phyloP scores from a whole-genome alignment of 2,113 vertebrate genomes.

The Chionomys nivalis region DNA sequence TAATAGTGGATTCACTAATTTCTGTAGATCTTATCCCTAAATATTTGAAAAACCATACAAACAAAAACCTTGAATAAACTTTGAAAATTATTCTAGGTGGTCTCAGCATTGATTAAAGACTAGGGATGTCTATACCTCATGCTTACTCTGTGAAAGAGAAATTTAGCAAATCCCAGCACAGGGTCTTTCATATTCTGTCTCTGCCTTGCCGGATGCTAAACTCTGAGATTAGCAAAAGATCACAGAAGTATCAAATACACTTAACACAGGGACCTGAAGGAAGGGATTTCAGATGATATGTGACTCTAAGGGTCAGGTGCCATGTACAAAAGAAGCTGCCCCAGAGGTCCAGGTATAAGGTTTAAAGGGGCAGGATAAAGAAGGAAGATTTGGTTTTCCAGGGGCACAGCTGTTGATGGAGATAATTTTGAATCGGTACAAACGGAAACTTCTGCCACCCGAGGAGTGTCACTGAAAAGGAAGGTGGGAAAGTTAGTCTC shows the following conservation, averaged over 20 bases:
- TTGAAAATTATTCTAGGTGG: background rate
- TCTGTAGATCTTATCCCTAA: background rate
- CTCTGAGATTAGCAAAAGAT: background rate
- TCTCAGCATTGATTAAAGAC: background rate
- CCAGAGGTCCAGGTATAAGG: background rate
- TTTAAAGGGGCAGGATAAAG: constrained; percentile 21
- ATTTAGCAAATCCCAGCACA: background rate
- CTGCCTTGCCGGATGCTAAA: background rate
- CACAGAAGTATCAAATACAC: background rate
- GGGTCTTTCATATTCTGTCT: background rate
- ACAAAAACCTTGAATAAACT: background rate
- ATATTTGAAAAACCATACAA: background rate
- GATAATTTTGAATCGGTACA: background rate
- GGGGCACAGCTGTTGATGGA: background rate
- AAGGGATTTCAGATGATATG: background rate
- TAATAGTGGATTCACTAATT: background rate
- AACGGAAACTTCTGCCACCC: background rate
- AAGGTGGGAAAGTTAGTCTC: background rate
- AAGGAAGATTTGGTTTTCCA: background rate
- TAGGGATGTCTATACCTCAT: background rate
- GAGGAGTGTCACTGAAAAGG: background rate
- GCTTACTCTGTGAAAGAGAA: background rate
- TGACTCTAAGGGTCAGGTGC: background rate
- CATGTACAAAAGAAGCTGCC: background rate
- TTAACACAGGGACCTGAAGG: background rate